Evolutionary conservation across 2,113 vertebrate species (phyloP), one percentile per base, ranked within the genome.

Genomic region (Protomyctophum bolini): DNA sequence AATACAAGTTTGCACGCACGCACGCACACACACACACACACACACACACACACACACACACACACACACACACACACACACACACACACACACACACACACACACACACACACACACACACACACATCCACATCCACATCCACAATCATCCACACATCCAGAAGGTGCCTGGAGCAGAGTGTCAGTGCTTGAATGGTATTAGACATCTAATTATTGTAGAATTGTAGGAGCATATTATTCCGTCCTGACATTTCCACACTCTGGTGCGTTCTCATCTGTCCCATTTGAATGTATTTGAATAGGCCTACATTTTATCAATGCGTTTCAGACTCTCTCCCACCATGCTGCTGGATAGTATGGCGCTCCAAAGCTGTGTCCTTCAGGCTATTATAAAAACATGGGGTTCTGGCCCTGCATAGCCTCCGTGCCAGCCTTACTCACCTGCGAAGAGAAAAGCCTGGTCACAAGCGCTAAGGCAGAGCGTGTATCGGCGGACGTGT

Each of bases 271-370:
- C 68, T 82, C 79, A 87, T 89, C 79, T 82, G 61, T 87, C 87
- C 75, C 76, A 68, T 77, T 78, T 79, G 81, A 87, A 87, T 87
- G 61, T 72, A 87, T 85, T 86, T 88, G 70, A 89, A 87, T 84
- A 21, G 21, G 21, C 21, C 21, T 21, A 76, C 1, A 80, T 83
- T 81, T 49, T 75, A 76, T 83, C 73, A 66, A 68, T 82, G 76
- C 1, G 2, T 84, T 86, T 77, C 69, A 84, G 65, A 21, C 21
- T 21, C 21, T 21, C 21, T 21, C 21, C 21, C 21, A 1, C 21
- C 21, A 21, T 21, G 21, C 21, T 21, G 21, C 21, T 21, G 21
- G 21, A 21, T 21, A 2, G 21, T 21, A 21, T 21, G 21, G 21
- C 2, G 21, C 21, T 21, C 2, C 21, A 21, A 21, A 21, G 21